phyloP scores from a whole-genome alignment of 2,797 vertebrate genomes.

The Atherinosoma microstoma region DNA sequence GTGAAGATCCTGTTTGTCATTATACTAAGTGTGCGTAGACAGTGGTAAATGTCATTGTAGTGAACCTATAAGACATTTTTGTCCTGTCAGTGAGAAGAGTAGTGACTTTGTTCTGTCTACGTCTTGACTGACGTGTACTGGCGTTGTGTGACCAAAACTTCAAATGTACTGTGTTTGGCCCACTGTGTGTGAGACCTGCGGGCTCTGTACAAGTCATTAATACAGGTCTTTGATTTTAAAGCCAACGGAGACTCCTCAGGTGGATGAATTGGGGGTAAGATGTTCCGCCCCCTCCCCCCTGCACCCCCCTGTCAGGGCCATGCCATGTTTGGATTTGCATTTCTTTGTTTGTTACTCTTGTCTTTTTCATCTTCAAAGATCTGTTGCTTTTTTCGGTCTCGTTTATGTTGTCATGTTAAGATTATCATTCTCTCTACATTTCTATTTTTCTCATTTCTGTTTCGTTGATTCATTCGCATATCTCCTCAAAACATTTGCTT shows the following conservation, averaged over 20 bases:
- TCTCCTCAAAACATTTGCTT: conserved; percentile 46
- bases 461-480: conserved; percentile 63
- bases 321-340: conserved; percentile 75
- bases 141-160: conserved; percentile 50
- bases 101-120: conserved; percentile 70
- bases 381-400: conserved; percentile 45
- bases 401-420: conserved; percentile 55
- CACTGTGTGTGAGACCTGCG: conserved; percentile 59
- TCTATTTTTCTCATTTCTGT: conserved; percentile 25
- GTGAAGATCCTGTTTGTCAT: conserved; percentile 58
- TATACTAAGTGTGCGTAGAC: conserved; percentile 38
- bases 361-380: conserved; percentile 44
- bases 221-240: conserved; percentile 97
- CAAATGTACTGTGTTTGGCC: conserved; percentile 57
- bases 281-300: conserved; percentile 72
- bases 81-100: conserved; percentile 57
- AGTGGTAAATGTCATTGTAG: conserved; percentile 62
- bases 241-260: conserved; percentile 98
- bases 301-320: conserved; percentile 65
- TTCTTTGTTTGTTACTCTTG: conserved; percentile 60
- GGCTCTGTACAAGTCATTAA: conserved; percentile 85
- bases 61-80: conserved; percentile 51
- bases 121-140: conserved; percentile 59
- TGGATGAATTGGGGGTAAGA: conserved; percentile 99
- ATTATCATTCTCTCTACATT: conserved; percentile 49